phyloP scores from a whole-genome alignment of 2,888 invertebrate species.

The Tenthredo distinguenda region DNA sequence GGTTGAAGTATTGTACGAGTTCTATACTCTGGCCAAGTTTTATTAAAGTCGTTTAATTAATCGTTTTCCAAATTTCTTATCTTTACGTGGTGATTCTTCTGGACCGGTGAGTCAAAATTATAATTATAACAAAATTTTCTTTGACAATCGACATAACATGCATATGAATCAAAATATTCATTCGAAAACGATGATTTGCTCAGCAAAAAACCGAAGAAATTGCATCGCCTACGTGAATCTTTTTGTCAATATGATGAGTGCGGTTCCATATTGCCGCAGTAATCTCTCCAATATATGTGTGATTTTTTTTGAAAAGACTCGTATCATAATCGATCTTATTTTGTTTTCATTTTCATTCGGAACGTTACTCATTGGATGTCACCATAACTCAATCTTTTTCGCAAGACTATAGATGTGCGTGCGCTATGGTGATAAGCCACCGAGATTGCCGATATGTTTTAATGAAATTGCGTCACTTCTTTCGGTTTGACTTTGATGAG shows the following conservation, averaged over 20 bases:
- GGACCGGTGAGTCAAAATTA: background rate
- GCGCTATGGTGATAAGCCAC: conserved; percentile 10
- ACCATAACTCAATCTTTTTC: background rate
- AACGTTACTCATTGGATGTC: background rate
- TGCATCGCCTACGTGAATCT: background rate
- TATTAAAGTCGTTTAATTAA: background rate
- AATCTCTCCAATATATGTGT: background rate
- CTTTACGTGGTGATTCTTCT: background rate
- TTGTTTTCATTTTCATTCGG: background rate
- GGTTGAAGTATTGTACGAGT: background rate
- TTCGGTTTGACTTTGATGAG: background rate
- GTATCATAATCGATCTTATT: background rate
- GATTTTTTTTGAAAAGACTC: background rate
- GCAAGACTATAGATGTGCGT: background rate
- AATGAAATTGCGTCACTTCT: background rate
- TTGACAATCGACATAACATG: no score
- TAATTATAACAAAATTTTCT: no score
- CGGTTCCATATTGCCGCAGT: background rate
- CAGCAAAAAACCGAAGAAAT: no score
- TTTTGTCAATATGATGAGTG: background rate
- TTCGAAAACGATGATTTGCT: no score
- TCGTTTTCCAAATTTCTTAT: background rate
- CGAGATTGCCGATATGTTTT: background rate
- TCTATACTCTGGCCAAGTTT: background rate
- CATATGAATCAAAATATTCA: no score